Conservation (phyloP, 1,140 invertebrate genomes). For the Drosophila quadrilineata region DNA sequence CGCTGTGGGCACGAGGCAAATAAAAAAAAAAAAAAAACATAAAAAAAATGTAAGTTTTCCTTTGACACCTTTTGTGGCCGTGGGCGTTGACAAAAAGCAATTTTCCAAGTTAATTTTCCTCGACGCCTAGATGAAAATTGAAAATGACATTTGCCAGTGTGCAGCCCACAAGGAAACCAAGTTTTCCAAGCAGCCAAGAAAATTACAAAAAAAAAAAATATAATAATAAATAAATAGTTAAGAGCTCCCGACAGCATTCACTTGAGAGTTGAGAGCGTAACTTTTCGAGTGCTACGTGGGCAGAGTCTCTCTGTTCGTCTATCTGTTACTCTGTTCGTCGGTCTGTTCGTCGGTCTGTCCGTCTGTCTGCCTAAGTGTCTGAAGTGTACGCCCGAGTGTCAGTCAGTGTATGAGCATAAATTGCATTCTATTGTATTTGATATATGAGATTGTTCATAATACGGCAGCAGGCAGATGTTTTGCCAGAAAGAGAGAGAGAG, state of each 20-base stretch:
- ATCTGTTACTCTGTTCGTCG: too few species aligned
- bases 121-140: slow-evolving; percentile 63
- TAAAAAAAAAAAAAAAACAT: too few species aligned
- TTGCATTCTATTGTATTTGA: slow-evolving; percentile 27
- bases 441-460: slow-evolving; percentile 6
- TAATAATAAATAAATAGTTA: too few species aligned
- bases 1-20: slow-evolving; percentile 37
- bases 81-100: slow-evolving; percentile 62
- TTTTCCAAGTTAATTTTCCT: slow-evolving; percentile 68
- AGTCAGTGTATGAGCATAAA: slow-evolving; percentile 5
- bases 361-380: neutral
- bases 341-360: neutral
- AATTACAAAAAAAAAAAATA: neutral
- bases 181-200: neutral
- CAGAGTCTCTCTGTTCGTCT: neutral
- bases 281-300: slow-evolving; percentile 9
- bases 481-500: too few species aligned
- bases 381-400: neutral
- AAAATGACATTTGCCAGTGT: slow-evolving; percentile 67
- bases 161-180: slow-evolving; percentile 61
- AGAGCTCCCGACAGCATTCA: neutral
- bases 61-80: slow-evolving; percentile 1
- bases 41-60: too few species aligned
- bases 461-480: slow-evolving; percentile 58
- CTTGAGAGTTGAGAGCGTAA: neutral